These are phyloP conservation scores for Gymnothorax reevesii DNA, from an alignment of 2,797 vertebrate genomes.

Conservation along the genomic window DNA sequence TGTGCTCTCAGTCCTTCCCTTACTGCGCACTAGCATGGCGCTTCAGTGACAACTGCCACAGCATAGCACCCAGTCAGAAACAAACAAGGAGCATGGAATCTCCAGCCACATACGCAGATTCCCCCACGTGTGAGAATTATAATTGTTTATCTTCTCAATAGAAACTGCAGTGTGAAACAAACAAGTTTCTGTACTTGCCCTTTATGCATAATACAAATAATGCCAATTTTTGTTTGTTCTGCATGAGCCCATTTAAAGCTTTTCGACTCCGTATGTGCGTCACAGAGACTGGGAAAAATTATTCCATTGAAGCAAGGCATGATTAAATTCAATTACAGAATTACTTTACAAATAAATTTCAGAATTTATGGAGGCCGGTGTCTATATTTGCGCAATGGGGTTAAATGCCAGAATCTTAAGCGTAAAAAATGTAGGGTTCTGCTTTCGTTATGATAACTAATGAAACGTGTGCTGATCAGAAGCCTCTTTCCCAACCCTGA, in stretches of 20 bases:
- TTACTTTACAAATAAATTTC: too few species aligned
- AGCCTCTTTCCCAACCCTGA: background rate
- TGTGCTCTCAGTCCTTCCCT: background rate
- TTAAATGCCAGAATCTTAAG: too few species aligned
- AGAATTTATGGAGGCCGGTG: too few species aligned
- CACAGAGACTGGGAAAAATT: too few species aligned
- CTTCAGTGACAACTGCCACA: background rate
- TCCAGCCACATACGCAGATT: slow-evolving; percentile 4
- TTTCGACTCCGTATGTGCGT: too few species aligned
- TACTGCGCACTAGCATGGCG: slow-evolving; percentile 18
- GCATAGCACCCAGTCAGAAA: slow-evolving; percentile 13
- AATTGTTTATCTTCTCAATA: slow-evolving; percentile 7
- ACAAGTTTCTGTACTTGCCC: slow-evolving; percentile 20
- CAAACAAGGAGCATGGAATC: slow-evolving; percentile 4
- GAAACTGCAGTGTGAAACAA: slow-evolving; percentile 11
- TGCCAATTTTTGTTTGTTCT: too few species aligned
- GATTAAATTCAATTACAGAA: too few species aligned
- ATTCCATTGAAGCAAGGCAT: too few species aligned
- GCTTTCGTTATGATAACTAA: background rate
- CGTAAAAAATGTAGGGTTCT: background rate
- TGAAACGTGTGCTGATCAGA: slow-evolving; percentile 1
- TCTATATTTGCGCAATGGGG: too few species aligned
- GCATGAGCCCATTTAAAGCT: too few species aligned
- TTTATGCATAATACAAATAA: too few species aligned
- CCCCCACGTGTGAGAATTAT: slow-evolving; percentile 18